phyloP scores from a whole-genome alignment of 2,797 vertebrate species.

The Siniperca obscura region DNA sequence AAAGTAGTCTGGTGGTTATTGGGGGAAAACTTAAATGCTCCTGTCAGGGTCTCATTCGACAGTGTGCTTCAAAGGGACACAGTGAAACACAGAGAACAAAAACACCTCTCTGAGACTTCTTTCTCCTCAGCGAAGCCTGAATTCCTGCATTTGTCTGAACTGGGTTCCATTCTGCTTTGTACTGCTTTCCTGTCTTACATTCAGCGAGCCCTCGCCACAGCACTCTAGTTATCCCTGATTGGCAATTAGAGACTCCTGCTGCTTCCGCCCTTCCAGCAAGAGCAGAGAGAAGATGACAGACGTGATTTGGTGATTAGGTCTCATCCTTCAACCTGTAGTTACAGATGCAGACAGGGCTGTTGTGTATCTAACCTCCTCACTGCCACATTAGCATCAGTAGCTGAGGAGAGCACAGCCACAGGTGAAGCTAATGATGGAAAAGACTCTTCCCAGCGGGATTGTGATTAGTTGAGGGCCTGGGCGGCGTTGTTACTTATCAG shows the following conservation, averaged over 20 bases:
- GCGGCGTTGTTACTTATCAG: conserved; percentile 28
- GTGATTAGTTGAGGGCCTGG: conserved; percentile 62
- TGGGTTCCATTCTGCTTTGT: conserved; percentile 29
- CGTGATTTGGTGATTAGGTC: conserved; percentile 55
- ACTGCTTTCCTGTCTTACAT: neutral
- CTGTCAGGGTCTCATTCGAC: conserved; percentile 24
- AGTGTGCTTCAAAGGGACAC: conserved; percentile 37
- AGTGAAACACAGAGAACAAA: conserved; percentile 29
- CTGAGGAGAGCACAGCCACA: conserved; percentile 42
- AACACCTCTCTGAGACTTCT: conserved; percentile 16
- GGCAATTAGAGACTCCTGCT: conserved; percentile 61
- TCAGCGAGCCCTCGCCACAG: conserved; percentile 9
- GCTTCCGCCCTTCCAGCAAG: conserved; percentile 27
- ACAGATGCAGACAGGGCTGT: conserved; percentile 35
- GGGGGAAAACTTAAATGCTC: neutral
- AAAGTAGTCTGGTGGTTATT: conserved; percentile 16
- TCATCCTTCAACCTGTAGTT: conserved; percentile 56
- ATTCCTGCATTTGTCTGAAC: conserved; percentile 29
- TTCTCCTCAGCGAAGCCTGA: conserved; percentile 20
- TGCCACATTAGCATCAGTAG: conserved; percentile 53
- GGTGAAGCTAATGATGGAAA: conserved; percentile 61
- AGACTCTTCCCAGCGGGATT: conserved; percentile 25
- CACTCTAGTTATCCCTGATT: conserved; percentile 56
- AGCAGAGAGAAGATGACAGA: conserved; percentile 38
- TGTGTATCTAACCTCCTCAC: conserved; percentile 52